Base-by-base conservation (phyloP, 2,888 invertebrate species). In the Aradus depressus region DNA sequence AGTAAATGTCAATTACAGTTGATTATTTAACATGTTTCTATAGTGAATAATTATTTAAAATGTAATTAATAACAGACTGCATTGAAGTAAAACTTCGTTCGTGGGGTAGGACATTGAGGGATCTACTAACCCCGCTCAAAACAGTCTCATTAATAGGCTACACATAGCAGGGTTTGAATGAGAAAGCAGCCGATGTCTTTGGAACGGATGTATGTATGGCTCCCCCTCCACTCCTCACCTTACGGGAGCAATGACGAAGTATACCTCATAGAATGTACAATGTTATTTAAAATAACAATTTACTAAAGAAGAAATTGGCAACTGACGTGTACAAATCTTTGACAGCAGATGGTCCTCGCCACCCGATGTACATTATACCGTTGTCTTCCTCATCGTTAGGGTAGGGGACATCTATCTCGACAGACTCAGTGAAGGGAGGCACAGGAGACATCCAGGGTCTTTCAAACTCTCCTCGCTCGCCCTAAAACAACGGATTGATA, bases 361-460 rank as follows among this genome's bases (percentile, higher is more conserved):
- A 91, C 0, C 80, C 85, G 53, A 84, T 74, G 54, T 75, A 66
- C 48, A 86, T 83, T 65, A 87, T 72, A 8, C 90, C 90, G 67
- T 82, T 81, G 57, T 80, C 81, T 64, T 85, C 86, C 55, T 84
- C 83, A 64, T 89, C 88, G n/a, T 84, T 80, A 0, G 90, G 85
- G 73, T 84, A 91, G 54, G 71, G 68, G 18, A 75, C 72, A 21
- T 74, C 71, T 37, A 77, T 70, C 53, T 77, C 74, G 14, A 73
- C 67, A 25, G 76, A 77, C 44, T 69, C 65, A 3, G 75, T 70
- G 4, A 80, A 64, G 0, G 81, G 78, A 0, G 84, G 81, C 2
- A 85, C 75, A 18, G 76, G 67, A 34, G 70, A 75, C 65, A 84
- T 81, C 89, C 90, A 91, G 0, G 90, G 89, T 59, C 80, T 75